Evolutionary conservation across 2,113 vertebrate species (phyloP).

Genomic region (Chelonoidis abingdonii): DNA sequence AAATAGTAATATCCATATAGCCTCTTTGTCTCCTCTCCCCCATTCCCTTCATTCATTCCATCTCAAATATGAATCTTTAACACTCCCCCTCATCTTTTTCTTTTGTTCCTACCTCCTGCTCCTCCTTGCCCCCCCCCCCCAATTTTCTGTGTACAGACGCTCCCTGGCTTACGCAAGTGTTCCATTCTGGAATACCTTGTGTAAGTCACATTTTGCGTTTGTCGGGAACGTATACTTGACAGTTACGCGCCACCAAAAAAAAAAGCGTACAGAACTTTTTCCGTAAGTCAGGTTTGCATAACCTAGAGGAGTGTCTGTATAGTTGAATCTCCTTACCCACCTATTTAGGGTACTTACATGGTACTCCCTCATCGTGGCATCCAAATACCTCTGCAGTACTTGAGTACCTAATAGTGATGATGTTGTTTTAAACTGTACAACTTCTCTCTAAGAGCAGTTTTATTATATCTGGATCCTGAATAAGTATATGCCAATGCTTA

Average conservation of each 20-base stretch:
- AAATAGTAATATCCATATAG: conserved; percentile 35
- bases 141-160: too few species aligned
- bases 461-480: background rate
- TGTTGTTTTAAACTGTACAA: background rate
- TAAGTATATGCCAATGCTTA: background rate
- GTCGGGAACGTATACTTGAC: too few species aligned
- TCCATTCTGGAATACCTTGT: too few species aligned
- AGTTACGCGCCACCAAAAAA: too few species aligned
- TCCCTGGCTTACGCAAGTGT: too few species aligned
- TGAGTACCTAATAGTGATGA: background rate
- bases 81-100: background rate
- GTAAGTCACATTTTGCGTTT: too few species aligned
- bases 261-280: too few species aligned
- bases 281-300: too few species aligned
- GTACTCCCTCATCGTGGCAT: background rate
- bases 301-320: too few species aligned
- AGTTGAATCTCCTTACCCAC: too few species aligned
- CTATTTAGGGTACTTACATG: background rate
- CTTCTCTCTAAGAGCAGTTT: background rate
- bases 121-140: too few species aligned
- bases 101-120: background rate
- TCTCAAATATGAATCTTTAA: background rate
- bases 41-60: background rate
- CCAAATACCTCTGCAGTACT: background rate
- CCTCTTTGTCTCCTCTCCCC: background rate